Evolutionary conservation across 2,888 invertebrate genomes (phyloP).

Genomic region (Baccha elongata): DNA sequence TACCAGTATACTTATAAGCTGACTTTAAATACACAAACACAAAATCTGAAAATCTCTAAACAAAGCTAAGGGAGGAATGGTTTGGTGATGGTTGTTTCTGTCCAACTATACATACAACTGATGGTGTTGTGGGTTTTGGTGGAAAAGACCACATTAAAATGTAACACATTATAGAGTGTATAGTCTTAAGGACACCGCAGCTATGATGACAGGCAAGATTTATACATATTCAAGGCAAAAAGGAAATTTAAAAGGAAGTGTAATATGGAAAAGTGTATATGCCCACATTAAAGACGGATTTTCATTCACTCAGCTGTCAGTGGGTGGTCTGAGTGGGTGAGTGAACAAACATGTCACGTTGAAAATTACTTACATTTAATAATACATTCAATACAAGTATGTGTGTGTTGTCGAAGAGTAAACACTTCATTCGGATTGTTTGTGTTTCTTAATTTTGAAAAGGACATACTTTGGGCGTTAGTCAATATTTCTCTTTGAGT

Average conservation of each 20-base stretch:
- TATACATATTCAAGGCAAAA: slow-evolving; percentile 34
- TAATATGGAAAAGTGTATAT: slow-evolving; percentile 10
- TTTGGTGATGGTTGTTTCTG: neutral
- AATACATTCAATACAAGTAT: neutral
- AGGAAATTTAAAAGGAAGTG: slow-evolving; percentile 55
- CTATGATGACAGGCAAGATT: slow-evolving; percentile 30
- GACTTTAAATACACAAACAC: slow-evolving; percentile 10
- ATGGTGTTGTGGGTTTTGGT: neutral
- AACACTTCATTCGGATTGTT: slow-evolving; percentile 15
- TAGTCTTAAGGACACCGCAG: neutral
- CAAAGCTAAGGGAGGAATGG: neutral
- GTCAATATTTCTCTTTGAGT: neutral
- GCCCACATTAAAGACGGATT: neutral
- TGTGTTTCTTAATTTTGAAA: slow-evolving; percentile 16
- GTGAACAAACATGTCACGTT: slow-evolving; percentile 30
- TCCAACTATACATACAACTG: too few relatives aligned
- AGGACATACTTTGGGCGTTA: slow-evolving; percentile 23
- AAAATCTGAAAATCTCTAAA: neutral
- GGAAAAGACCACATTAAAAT: neutral
- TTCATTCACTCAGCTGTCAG: neutral
- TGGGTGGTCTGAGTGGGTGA: slow-evolving; percentile 15
- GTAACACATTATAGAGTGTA: neutral
- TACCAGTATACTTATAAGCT: neutral
- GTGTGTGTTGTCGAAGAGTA: neutral
- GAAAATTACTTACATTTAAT: slow-evolving; percentile 9